These are phyloP conservation scores for Penaeus vannamei DNA, from an alignment of 1,140 invertebrate species.

Conservation along the genomic window DNA sequence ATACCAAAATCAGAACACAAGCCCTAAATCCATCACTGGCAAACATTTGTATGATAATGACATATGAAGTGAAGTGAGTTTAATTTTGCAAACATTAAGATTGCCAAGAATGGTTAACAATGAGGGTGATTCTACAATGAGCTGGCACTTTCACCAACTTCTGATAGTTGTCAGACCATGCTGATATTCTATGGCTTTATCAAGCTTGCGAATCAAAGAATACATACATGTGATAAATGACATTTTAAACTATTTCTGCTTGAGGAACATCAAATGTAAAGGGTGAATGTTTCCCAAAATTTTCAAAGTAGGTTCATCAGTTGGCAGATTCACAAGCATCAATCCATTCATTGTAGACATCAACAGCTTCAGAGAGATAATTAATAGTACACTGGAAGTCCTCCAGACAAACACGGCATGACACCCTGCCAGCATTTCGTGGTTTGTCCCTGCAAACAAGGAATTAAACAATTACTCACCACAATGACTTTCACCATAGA, in stretches of 20 bases:
- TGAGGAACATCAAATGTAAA: neutral
- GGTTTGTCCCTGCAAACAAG: constrained; percentile 88
- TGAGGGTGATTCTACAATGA: too few relatives aligned
- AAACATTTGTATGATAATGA: constrained; percentile 8
- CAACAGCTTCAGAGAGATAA: constrained; percentile 95
- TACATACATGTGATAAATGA: too few relatives aligned
- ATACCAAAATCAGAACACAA: too few relatives aligned
- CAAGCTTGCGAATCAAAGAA: too few relatives aligned
- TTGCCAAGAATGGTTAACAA: too few relatives aligned
- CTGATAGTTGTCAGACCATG: too few relatives aligned
- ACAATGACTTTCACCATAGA: too few relatives aligned
- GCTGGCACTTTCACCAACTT: too few relatives aligned
- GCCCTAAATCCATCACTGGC: too few relatives aligned
- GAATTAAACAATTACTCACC: constrained; percentile 42
- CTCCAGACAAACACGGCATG: constrained; percentile 95
- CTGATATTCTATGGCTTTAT: too few relatives aligned
- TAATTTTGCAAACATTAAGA: too few relatives aligned
- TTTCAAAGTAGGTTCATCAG: constrained; percentile 71
- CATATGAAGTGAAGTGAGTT: neutral
- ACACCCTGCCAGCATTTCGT: constrained; percentile 92
- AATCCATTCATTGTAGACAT: constrained; percentile 99
- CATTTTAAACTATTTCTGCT: too few relatives aligned
- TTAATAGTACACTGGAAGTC: constrained; percentile 98
- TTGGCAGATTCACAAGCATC: constrained; percentile 97
- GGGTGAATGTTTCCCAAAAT: neutral